Conservation (phyloP, 2,888 invertebrate species). For the Napeogenes inachia region DNA sequence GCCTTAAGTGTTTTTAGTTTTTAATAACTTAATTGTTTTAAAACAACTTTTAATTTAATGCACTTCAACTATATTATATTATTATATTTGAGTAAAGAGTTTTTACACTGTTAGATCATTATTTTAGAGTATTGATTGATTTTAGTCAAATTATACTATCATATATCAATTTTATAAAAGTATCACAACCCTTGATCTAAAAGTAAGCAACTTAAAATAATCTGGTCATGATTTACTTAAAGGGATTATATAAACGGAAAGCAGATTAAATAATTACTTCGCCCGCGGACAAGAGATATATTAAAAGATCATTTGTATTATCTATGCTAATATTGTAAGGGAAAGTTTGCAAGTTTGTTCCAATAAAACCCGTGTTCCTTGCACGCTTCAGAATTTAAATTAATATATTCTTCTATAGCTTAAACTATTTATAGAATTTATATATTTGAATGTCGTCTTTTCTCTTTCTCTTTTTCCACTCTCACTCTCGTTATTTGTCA, state of each 20-base stretch:
- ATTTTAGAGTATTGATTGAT: too few relatives aligned
- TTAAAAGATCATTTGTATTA: constrained; percentile 20
- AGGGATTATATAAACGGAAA: constrained; percentile 12
- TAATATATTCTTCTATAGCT: constrained; percentile 2
- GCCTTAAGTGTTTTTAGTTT: too few relatives aligned
- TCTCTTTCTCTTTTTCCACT: too few relatives aligned
- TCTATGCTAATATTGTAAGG: constrained; percentile 27
- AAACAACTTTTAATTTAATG: too few relatives aligned
- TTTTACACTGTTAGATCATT: too few relatives aligned
- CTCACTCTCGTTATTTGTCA: too few relatives aligned
- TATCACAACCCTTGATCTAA: not conserved
- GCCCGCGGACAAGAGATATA: constrained; percentile 15
- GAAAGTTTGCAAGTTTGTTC: constrained; percentile 24
- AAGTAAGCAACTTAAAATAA: constrained; percentile 6
- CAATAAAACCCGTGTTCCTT: constrained; percentile 13
- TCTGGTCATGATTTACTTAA: constrained; percentile 9
- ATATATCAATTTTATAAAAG: not conserved
- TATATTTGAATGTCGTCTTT: not conserved
- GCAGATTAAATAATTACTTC: constrained; percentile 17
- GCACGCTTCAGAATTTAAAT: constrained; percentile 11
- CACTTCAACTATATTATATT: too few relatives aligned
- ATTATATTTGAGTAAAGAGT: too few relatives aligned
- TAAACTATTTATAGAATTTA: not conserved
- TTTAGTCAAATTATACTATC: too few relatives aligned
- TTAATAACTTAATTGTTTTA: too few relatives aligned